Evolutionary conservation across 2,888 invertebrate genomes (phyloP), one percentile per base, ranked within the genome.

Genomic region (Hypselothyrea guttata): DNA sequence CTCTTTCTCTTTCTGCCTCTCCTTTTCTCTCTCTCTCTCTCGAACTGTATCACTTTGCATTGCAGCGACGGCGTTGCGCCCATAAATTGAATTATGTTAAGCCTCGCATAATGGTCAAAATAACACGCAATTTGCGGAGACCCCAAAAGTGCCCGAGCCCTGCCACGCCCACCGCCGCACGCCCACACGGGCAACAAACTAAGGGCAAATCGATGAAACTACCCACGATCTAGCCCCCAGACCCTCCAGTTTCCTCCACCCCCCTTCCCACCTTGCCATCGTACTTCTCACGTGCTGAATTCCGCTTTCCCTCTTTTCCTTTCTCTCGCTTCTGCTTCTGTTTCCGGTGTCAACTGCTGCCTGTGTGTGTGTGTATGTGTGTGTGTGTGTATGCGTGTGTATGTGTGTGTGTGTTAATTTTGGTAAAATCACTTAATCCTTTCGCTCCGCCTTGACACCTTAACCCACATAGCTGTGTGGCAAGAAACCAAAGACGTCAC

Each of bases 1-100:
- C 7, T n/a, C 34, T 33, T 11, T 13, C 38, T 18, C 30, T 5
- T 1, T 22, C 22, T 0, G 15, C 3, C 12, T 13, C 8, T 11
- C 11, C 3, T 22, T 5, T 22, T 4, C 11, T 1, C 12, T 12
- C 22, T 12, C 8, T 8, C 33, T 2, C n/a, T 27, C 3, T 0
- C 56, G 7, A n/a, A 11, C 7, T 16, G 11, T 8, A 3, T 31
- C 35, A 13, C 18, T 68, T 53, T 40, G 69, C 45, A 70, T 33
- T 68, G 71, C 71, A 54, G 27, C 51, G 44, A 47, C 18, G 27
- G 42, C n/a, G 51, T 44, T 41, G 56, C 56, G 63, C 62, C 69
- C 78, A 79, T 84, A 83, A 81, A 81, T 81, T 82, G 83, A 81
- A 84, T 84, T 82, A 77, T 66, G 77, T 81, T 79, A 79, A 79